These are phyloP conservation scores for Macrobrachium nipponense DNA, from an alignment of 1,140 invertebrate species.

Conservation along the genomic window DNA sequence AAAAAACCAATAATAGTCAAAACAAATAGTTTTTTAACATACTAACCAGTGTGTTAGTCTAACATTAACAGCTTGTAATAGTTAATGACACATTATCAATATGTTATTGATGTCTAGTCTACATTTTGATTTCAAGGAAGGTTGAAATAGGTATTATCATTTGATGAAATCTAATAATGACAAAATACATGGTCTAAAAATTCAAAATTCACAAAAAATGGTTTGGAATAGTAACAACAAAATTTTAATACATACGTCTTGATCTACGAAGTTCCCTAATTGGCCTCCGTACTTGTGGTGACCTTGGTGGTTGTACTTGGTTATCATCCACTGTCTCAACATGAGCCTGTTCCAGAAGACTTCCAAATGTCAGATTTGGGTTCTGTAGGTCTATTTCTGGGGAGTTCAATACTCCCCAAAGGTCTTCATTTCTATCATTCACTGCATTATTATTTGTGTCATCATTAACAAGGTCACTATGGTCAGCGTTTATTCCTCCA, in stretches of 20 bases:
- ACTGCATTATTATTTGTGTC: slow-evolving; percentile 22
- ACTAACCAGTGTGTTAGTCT: too few species aligned
- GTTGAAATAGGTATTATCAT: too few species aligned
- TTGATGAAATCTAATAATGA: too few species aligned
- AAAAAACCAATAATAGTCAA: too few species aligned
- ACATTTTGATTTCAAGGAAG: too few species aligned
- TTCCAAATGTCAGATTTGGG: slow-evolving; percentile 46
- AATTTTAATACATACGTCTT: slow-evolving; percentile 29
- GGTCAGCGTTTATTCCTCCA: background rate
- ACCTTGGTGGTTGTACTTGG: background rate
- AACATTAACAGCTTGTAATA: too few species aligned
- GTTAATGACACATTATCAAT: too few species aligned
- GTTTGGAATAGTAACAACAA: background rate
- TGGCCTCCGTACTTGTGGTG: background rate
- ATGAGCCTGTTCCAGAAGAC: slow-evolving; percentile 27
- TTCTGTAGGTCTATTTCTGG: slow-evolving; percentile 36
- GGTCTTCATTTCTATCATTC: slow-evolving; percentile 5
- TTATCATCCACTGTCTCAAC: slow-evolving; percentile 29
- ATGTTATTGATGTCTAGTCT: too few species aligned
- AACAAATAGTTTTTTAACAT: too few species aligned
- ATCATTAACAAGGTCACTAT: background rate
- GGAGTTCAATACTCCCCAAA: slow-evolving; percentile 25
- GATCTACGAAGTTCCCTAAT: slow-evolving; percentile 18
- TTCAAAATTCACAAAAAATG: background rate
- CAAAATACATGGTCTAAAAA: background rate